Evolutionary conservation across 2,888 invertebrate genomes (phyloP), one percentile per base, ranked within the genome.

Genomic region (Siphlonurus alternatus): DNA sequence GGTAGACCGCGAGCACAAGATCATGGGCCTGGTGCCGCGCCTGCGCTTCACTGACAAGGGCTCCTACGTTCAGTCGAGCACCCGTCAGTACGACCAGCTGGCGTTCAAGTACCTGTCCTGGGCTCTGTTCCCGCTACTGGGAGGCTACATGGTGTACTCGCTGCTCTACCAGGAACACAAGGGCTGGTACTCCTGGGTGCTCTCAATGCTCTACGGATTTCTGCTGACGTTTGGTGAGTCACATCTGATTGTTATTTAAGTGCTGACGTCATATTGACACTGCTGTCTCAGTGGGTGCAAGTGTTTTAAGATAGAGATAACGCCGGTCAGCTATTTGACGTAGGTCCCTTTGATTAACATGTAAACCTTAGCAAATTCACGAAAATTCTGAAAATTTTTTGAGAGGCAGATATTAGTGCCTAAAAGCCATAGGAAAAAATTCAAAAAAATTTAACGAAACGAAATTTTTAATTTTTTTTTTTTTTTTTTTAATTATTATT

Each of bases 151-250:
- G 19, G 81, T 93, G 54, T 99, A 99, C 76, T 97, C 98, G 0
- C 77, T 99, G 59, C 77, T 97, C 65, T 99, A 99, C 76, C 83
- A 89, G 69, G 98, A 99, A 75, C 98, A 99, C 77, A 95, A 92
- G 75, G 96, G 99, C 70, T 99, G 98, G 98, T 99, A 99, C 76
- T 98, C 97, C 15, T 99, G 94, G 80, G 83, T 96, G 53, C 82
- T 99, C 25, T 90, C 89, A 73, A 92, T 99, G 89, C 82, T 98
- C 66, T 99, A 99, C 77, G 98, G 99, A 64, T 99, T 96, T 77
- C 81, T 99, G 65, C 80, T 99, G 66, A 99, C 97, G 1, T 99
- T 99, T 76, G 82, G 78, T 77, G 69, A 70, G n/a, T n/a, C n/a
- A n/a, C n/a, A n/a, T 73, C 69, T 65, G 59, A 22, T 51, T 7